phyloP scores from a whole-genome alignment of 2,888 invertebrate genomes.

The Habroteleia sp. region DNA sequence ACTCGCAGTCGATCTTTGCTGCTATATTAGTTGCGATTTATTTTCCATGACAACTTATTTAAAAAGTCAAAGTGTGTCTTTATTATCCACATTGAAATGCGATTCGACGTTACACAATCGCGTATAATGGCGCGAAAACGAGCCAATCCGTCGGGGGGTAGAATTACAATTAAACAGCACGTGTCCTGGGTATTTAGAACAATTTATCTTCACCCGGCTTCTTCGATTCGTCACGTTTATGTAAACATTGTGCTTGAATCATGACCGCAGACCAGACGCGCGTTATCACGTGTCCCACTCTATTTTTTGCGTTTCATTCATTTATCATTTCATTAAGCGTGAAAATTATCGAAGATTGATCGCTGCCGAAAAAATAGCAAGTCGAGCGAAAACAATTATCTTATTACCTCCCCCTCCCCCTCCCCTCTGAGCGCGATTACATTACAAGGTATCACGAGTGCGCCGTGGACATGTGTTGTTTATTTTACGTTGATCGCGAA shows the following conservation, averaged over 20 bases:
- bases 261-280: constrained; percentile 13
- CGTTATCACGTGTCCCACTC: constrained; percentile 23
- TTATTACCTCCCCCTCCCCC: background rate
- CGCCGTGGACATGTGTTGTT: background rate
- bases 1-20: background rate
- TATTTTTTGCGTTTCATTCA: constrained; percentile 17
- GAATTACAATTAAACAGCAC: constrained; percentile 47
- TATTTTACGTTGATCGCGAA: background rate
- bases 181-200: constrained; percentile 39
- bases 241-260: constrained; percentile 19
- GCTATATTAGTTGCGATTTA: background rate
- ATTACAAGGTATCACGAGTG: background rate
- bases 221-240: constrained; percentile 42
- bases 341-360: background rate
- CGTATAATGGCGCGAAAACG: constrained; percentile 14
- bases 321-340: constrained; percentile 14
- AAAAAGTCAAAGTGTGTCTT: background rate
- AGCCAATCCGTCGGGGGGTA: constrained; percentile 15
- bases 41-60: constrained; percentile 20
- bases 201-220: constrained; percentile 29
- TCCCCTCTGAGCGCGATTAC: background rate
- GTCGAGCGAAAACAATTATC: too few species aligned
- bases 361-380: too few species aligned
- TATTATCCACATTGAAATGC: constrained; percentile 17
- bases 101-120: constrained; percentile 24